Conservation (phyloP, 2,888 invertebrate species). For the Pimpla rufipes region DNA sequence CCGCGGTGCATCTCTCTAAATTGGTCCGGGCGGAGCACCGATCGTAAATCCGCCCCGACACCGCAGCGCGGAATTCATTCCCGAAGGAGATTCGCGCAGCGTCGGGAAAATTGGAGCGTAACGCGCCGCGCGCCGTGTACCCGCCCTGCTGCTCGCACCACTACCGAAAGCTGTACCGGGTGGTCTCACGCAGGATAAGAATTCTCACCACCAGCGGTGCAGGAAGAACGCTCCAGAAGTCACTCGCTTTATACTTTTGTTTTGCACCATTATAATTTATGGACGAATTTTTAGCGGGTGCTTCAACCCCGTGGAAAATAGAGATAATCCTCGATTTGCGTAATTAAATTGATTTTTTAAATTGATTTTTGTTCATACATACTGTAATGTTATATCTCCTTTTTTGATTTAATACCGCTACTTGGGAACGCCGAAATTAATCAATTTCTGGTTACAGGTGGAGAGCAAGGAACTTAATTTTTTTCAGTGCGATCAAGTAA, state of each 20-base stretch:
- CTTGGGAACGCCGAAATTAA: too few relatives aligned
- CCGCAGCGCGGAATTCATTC: constrained; percentile 75
- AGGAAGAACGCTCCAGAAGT: constrained; percentile 45
- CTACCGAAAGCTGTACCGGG: constrained; percentile 69
- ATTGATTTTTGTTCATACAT: neutral
- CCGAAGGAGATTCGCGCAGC: constrained; percentile 73
- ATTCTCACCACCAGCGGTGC: constrained; percentile 41
- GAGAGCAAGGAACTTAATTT: too few relatives aligned
- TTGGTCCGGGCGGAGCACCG: constrained; percentile 70
- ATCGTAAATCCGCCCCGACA: constrained; percentile 79
- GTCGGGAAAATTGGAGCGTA: constrained; percentile 79
- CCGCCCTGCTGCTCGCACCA: constrained; percentile 35
- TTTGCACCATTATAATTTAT: constrained; percentile 50
- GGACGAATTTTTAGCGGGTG: constrained; percentile 48
- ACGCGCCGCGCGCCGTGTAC: constrained; percentile 53
- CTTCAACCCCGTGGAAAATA: constrained; percentile 34
- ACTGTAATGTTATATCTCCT: too few relatives aligned
- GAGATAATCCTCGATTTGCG: neutral
- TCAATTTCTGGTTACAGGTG: too few relatives aligned
- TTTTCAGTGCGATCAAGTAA: too few relatives aligned
- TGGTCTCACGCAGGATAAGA: constrained; percentile 69
- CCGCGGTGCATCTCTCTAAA: constrained; percentile 71
- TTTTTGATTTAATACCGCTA: too few relatives aligned
- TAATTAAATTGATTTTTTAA: neutral
- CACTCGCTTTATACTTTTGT: constrained; percentile 30